These are phyloP conservation scores for Phragmatobia fuliginosa DNA, from an alignment of 2,888 invertebrate species.

Conservation along the genomic window DNA sequence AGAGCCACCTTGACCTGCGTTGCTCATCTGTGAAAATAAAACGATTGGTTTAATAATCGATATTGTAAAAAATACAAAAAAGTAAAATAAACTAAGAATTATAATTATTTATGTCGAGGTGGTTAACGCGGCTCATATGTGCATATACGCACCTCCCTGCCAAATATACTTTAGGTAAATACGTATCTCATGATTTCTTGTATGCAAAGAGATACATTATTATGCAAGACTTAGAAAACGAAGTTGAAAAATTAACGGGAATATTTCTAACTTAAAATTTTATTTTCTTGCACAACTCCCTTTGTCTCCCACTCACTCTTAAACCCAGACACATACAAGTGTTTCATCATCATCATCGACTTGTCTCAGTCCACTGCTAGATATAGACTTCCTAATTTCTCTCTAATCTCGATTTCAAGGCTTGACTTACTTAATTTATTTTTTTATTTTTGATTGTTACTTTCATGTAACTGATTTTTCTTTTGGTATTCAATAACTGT, in stretches of 20 bases:
- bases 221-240: too few species aligned
- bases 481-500: conserved; percentile 67
- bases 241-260: too few species aligned
- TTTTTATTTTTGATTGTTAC: conserved; percentile 6
- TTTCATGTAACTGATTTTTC: conserved; percentile 61
- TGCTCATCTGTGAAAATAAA: not conserved
- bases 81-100: too few species aligned
- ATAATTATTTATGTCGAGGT: not conserved
- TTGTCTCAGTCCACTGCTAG: too few species aligned
- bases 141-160: too few species aligned
- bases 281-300: not conserved
- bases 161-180: too few species aligned
- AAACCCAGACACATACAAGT: not conserved
- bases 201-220: too few species aligned
- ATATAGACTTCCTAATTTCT: too few species aligned
- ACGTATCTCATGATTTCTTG: too few species aligned
- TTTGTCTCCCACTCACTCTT: not conserved
- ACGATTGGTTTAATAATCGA: not conserved
- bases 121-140: too few species aligned
- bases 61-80: too few species aligned
- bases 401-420: not conserved
- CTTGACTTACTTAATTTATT: not conserved
- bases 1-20: not conserved
- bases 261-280: not conserved
- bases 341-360: not conserved